Evolutionary conservation across 2,888 invertebrate genomes (phyloP), one percentile per base, ranked within the genome.

Genomic region (Sminthurinus aureus): DNA sequence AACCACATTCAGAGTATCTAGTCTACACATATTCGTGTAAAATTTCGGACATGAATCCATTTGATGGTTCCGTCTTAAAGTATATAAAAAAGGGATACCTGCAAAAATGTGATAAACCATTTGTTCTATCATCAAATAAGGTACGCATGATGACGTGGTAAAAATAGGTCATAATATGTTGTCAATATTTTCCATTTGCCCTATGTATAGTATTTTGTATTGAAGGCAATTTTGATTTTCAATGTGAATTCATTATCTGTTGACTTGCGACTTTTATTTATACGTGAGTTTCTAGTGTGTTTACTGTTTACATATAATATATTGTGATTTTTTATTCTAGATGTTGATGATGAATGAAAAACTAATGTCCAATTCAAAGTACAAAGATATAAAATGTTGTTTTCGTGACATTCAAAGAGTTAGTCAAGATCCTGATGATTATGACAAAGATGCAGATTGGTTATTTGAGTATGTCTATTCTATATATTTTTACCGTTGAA

Each of bases 371-470:
- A 66, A 69, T 79, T 66, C 69, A 51, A 79, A 69, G 69, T 79
- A 79, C 79, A 69, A 69, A 71, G 82, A 64, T 26, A 67, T 84
- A 0, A 82, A 52, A 12, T 88, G 88, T 83, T 88, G 88, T 83
- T 88, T 83, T 67, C 84, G 86, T 66, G 67, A 52, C 71, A 81
- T 88, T 50, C 77, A 77, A 0, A 83, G 88, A 52, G 84, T 85
- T 2, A 15, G 80, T 0, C 88, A 87, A 79, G 26, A 78, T n/a
- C 85, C 86, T 13, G 75, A 83, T 13, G 85, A 87, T 12, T 88
- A 87, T 75, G 81, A 86, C 52, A 83, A 85, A 74, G 83, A 87
- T 75, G 88, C 88, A 9, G 88, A 88, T 82, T 86, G 85, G 85
- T 80, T 71, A 51, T 80, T 86, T 26, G 79, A 24, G 88, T 88